Evolutionary conservation across 1,140 invertebrate genomes (phyloP), one percentile per base, ranked within the genome.

Genomic region (Hylaeus anthracinus): DNA sequence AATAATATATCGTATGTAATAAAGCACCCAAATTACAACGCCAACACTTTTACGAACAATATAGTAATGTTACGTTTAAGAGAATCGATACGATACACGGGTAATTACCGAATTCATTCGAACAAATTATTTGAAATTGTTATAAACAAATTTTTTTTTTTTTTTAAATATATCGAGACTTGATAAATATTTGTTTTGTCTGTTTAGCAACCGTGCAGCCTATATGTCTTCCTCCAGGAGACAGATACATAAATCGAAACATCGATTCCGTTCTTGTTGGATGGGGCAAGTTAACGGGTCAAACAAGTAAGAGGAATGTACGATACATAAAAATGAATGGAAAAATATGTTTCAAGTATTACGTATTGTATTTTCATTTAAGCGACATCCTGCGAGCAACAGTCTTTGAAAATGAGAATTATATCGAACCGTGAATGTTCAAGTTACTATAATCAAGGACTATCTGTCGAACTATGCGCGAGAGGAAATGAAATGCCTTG

Each of bases 1-100:
- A 81, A 88, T 63, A 81, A 90, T 56, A 86, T 91, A 67, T 91
- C 90, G n/a, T 90, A 90, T 45, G 79, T 91, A 4, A 82, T 91
- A 61, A 91, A 91, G 80, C 88, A 91, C 85, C 90, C 90, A 0
- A 72, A 78, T 70, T 91, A 88, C 55, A 39, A 85, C 41, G 26
- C 74, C 2, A 72, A 88, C 51, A 90, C 76, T 55, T 91, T 83
- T 39, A 82, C 77, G n/a, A 87, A 84, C 58, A 90, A 91, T 67
- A 72, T 91, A 55, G 90, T 90, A 48, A 82, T 91, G 39, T 61
- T 91, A 51, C 87, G 87, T 26, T 75, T 91, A 8, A 78, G 86
- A 72, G 77, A 85, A 66, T 65, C 88, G 9, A 88, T 91, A 9
- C 74, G 66, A 45, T 91, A 86, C 74, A 88, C 89, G 15, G 84